These are phyloP conservation scores for Corapipo altera DNA, from an alignment of 2,113 vertebrate species.

Conservation along the genomic window DNA sequence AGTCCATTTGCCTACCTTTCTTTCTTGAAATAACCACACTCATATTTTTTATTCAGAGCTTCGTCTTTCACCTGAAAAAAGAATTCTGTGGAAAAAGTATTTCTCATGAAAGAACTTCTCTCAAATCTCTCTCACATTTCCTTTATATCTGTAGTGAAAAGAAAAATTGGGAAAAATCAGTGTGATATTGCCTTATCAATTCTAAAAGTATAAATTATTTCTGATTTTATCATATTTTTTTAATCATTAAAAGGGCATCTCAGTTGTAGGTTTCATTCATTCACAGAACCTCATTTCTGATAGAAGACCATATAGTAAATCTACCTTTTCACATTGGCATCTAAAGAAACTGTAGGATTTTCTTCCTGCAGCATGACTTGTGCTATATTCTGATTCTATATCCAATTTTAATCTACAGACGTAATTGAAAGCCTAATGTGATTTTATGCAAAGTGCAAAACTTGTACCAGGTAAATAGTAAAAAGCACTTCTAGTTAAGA, in stretches of 20 bases:
- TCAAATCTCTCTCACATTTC: not conserved
- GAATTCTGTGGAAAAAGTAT: not conserved
- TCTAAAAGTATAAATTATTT: not conserved
- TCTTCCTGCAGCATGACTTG: not conserved
- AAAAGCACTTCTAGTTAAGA: not conserved
- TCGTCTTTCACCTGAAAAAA: not conserved
- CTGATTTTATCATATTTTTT: not conserved
- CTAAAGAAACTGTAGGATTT: not conserved
- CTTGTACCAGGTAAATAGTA: not conserved
- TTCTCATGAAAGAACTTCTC: not conserved
- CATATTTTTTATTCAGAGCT: not conserved
- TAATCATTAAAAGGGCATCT: not conserved
- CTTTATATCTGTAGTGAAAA: not conserved
- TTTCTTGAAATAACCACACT: not conserved
- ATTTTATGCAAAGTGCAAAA: not conserved
- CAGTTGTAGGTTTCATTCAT: not conserved
- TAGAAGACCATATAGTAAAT: not conserved
- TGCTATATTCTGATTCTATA: not conserved
- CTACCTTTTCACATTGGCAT: not conserved
- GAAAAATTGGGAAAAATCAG: not conserved
- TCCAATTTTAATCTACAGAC: not conserved
- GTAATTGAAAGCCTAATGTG: not conserved
- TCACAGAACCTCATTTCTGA: not conserved
- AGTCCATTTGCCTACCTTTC: not conserved
- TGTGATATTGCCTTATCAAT: not conserved